phyloP scores from a whole-genome alignment of 2,797 vertebrate genomes.

The Champsocephalus gunnari region DNA sequence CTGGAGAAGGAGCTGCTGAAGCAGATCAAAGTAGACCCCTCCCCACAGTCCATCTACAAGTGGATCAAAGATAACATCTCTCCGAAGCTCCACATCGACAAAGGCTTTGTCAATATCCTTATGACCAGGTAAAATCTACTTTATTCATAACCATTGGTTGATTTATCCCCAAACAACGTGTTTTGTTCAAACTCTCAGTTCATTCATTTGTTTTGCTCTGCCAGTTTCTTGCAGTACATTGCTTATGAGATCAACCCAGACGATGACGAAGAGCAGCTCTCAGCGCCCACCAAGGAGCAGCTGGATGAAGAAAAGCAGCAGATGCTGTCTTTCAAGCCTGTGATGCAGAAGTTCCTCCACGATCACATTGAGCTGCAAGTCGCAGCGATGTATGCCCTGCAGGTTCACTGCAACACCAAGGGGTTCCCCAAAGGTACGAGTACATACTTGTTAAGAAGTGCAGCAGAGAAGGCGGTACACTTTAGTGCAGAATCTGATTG shows the following conservation, averaged over 20 bases:
- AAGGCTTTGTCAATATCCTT: conserved; percentile 99
- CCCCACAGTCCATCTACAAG: conserved; percentile 98
- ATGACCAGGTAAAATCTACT: conserved; percentile 90
- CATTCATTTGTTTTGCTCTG: background rate
- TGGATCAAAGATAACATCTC: conserved; percentile 99
- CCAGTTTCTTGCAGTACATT: conserved; percentile 95
- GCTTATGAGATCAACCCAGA: conserved; percentile 89
- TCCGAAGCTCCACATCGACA: conserved; percentile 97
- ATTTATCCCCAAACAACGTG: background rate
- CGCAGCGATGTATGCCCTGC: conserved; percentile 94
- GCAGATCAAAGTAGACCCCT: conserved; percentile 97
- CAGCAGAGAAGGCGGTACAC: background rate
- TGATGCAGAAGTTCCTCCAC: conserved; percentile 99
- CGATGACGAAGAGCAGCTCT: conserved; percentile 92
- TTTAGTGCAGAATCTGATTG: accelerated
- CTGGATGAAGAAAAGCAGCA: conserved; percentile 95
- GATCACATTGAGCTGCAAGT: conserved; percentile 97
- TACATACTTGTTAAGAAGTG: background rate
- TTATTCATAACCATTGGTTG: background rate
- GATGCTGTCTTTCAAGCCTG: conserved; percentile 95
- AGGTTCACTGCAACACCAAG: conserved; percentile 96
- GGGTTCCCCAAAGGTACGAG: conserved; percentile 94
- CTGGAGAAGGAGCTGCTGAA: conserved; percentile 98
- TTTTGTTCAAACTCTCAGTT: background rate
- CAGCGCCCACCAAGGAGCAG: conserved; percentile 94